Conservation (phyloP, 2,797 vertebrate species). For the Eremophila alpestris region DNA sequence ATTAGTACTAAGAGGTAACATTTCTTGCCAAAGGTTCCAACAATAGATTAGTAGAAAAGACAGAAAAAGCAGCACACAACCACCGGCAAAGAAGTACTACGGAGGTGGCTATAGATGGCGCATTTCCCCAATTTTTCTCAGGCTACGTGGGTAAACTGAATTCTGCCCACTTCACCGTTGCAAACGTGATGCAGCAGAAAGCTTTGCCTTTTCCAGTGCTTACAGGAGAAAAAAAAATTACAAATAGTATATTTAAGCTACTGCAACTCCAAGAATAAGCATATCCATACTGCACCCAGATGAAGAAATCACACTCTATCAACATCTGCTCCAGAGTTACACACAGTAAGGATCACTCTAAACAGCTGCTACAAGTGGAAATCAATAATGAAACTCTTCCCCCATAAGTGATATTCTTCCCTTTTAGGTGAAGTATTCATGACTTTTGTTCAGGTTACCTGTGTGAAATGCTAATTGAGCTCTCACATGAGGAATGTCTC, state of each 20-base stretch:
- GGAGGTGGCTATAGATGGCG: constrained; percentile 23
- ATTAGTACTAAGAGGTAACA: not conserved
- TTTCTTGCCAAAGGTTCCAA: not conserved
- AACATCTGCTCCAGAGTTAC: not conserved
- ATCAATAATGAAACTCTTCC: not conserved
- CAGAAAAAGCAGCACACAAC: not conserved
- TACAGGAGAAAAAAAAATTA: accelerated
- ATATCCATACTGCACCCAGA: too few relatives aligned
- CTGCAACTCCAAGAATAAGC: not conserved
- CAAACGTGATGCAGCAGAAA: constrained; percentile 28
- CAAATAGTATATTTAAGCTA: not conserved
- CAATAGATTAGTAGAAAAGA: not conserved
- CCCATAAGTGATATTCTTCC: not conserved
- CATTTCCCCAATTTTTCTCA: not conserved
- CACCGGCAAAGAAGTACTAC: not conserved
- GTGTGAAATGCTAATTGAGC: not conserved
- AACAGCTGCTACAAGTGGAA: not conserved
- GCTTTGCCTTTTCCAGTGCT: not conserved
- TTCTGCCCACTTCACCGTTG: not conserved
- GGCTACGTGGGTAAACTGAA: accelerated
- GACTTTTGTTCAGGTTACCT: not conserved
- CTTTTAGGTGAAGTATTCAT: not conserved
- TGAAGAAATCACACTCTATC: not conserved
- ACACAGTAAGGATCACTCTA: not conserved
- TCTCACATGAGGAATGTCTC: not conserved